Base-by-base conservation (phyloP, 2,888 invertebrate genomes). In the Amaurobius ferox region DNA sequence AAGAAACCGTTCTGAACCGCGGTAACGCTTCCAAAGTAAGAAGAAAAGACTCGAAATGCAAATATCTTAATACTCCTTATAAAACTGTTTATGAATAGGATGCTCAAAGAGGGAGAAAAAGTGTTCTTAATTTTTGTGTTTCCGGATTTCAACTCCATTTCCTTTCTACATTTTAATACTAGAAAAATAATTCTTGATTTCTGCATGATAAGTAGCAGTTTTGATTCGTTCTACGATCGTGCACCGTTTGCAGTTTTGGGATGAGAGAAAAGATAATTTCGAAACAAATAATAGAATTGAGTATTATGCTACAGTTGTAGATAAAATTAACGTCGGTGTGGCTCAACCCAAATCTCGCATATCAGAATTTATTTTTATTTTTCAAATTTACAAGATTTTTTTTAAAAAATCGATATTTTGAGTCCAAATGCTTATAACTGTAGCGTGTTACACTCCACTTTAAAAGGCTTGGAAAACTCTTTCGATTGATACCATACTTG, bases 1-100 rank as follows among this genome's bases (percentile, higher is more conserved):
- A 83, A 83, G 83, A 83, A 83, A 83, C 64, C n/a, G 39, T 48
- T 26, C 61, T n/a, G 72, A 48, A 66, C 28, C 72, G 35, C 35
- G 35, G 62, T 44, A 74, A 74, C 32, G 76, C 77, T 83, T 77
- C 71, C 71, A 64, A 66, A 30, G 64, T 71, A 77, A 83, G 77
- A 83, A 77, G 71, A 83, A 83, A 83, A 77, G 28, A 64, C 32
- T 26, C 70, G 67, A 26, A n/a, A 35, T 81, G 48, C 72, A 77
- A 83, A 83, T 83, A 77, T 77, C 83, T 66, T 71, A 77, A 77
- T 83, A 71, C 81, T 28, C 32, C 66, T 32, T 76, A 81, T 81
- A 68, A 81, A 62, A 76, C 81, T 81, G 76, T 81, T 81, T 76
- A 81, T 81, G 81, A 81, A 81, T 81, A 64, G 70, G 62, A 55